Evolutionary conservation across 1,140 invertebrate species (phyloP), one percentile per base, ranked within the genome.

Genomic region (Atta cephalotes): DNA sequence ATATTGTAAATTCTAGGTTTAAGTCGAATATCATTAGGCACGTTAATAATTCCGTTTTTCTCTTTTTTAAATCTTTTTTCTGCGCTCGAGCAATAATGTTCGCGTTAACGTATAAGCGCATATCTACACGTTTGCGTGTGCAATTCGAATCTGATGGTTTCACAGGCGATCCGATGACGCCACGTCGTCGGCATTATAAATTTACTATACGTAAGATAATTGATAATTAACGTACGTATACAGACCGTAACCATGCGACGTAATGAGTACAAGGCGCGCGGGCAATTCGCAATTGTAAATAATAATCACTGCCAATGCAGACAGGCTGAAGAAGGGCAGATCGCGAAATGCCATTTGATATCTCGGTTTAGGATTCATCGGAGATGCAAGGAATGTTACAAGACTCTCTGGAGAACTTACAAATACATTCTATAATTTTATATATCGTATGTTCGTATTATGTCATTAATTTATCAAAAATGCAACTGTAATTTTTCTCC

Each of bases 141-240:
- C 51, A 49, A 21, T n/a, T 35, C 65, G 68, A n/a, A 60, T 28
- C 21, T 49, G 45, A 79, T 51, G 58, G 86, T 88, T 90, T 88
- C 56, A 45, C 62, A 68, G 78, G 68, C 87, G 65, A 63, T 49
- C 25, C 25, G 35, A 62, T n/a, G 70, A 81, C 35, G 31, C 62
- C 56, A 49, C 62, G 6, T 51, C 21, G 60, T 62, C 28, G 62
- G 53, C 60, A 51, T 72, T 62, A 31, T 65, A 12, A 51, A 10
- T 5, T 53, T 53, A 49, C 60, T 35, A 45, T 72, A 68, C 79
- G 68, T 82, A 90, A 74, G 70, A 31, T 90, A 87, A 87, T 92
- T 91, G 88, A 65, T 92, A 89, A 92, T 91, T 91, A 92, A 92
- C 78, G 35, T 89, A 87, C 62, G 56, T 87, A 87, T 84, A 68